Conservation (phyloP, 2,797 vertebrate species). For the Schizopygopsis pylzovi region DNA sequence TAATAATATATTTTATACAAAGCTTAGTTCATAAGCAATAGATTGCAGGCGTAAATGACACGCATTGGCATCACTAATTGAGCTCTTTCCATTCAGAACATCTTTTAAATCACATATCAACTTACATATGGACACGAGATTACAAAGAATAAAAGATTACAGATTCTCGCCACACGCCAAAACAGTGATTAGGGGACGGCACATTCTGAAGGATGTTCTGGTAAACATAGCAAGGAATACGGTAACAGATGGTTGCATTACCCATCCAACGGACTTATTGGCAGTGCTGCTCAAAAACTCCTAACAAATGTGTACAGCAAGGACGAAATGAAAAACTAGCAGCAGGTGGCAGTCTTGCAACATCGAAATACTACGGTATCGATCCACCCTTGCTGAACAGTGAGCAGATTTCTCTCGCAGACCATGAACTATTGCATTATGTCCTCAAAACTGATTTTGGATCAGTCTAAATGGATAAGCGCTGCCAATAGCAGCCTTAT, state of each 20-base stretch:
- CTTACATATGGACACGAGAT: not conserved
- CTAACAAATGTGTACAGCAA: conserved; percentile 30
- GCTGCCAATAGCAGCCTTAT: conserved; percentile 27
- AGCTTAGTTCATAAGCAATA: not conserved
- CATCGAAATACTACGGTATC: not conserved
- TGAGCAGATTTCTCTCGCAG: conserved; percentile 28
- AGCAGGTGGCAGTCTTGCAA: conserved; percentile 52
- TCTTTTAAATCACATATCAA: conserved; percentile 6
- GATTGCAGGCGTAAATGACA: not conserved
- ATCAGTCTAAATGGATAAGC: conserved; percentile 29
- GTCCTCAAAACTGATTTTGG: conserved; percentile 41
- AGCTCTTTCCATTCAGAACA: conserved; percentile 8
- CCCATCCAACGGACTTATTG: conserved; percentile 52
- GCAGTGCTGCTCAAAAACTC: conserved; percentile 42
- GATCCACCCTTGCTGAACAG: conserved; percentile 20
- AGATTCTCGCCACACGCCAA: conserved; percentile 23
- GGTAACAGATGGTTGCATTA: conserved; percentile 59
- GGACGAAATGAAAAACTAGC: not conserved
- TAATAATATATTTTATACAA: not conserved
- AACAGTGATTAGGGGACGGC: conserved; percentile 29
- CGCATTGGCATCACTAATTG: not conserved
- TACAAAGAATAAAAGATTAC: conserved; percentile 33
- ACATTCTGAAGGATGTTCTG: conserved; percentile 29
- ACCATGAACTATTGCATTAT: conserved; percentile 35
- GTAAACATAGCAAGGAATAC: conserved; percentile 51